phyloP scores from a whole-genome alignment of 2,113 vertebrate genomes.

The Heterotis niloticus region DNA sequence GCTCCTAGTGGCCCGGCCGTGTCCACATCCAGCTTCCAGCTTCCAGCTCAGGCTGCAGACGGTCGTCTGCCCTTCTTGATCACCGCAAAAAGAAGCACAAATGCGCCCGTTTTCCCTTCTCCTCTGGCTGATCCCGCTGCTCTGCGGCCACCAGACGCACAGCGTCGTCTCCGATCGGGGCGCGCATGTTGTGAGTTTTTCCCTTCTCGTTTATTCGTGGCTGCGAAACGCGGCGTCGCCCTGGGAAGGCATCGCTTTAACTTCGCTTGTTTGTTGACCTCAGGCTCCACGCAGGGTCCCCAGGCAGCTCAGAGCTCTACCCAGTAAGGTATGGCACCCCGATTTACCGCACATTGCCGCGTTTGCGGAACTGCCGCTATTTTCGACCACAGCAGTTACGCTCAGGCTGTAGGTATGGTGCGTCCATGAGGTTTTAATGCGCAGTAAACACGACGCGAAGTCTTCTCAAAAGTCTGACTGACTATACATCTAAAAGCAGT shows the following conservation, averaged over 20 bases:
- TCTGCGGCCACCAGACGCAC: background rate
- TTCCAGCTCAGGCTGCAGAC: background rate
- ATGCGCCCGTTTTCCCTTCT: conserved; percentile 11
- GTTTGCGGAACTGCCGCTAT: background rate
- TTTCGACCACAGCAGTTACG: too few relatives aligned
- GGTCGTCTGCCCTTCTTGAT: background rate
- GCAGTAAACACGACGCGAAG: too few relatives aligned
- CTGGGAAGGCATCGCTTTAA: background rate
- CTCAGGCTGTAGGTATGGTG: background rate
- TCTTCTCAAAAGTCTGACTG: too few relatives aligned
- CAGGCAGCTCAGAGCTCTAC: conserved; percentile 54
- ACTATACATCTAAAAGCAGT: too few relatives aligned
- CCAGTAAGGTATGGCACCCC: conserved; percentile 41
- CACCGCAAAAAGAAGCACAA: background rate
- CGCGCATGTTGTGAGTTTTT: conserved; percentile 16
- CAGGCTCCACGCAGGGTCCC: conserved; percentile 60
- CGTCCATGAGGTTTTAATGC: background rate
- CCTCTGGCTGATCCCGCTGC: background rate
- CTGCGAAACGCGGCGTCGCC: background rate
- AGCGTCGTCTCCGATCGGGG: background rate
- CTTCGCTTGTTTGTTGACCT: background rate
- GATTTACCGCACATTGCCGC: background rate
- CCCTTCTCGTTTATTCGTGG: background rate
- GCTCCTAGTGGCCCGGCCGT: background rate
- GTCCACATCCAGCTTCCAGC: background rate